Conservation (phyloP, 2,888 invertebrate species). For the Parelbella ahira region DNA sequence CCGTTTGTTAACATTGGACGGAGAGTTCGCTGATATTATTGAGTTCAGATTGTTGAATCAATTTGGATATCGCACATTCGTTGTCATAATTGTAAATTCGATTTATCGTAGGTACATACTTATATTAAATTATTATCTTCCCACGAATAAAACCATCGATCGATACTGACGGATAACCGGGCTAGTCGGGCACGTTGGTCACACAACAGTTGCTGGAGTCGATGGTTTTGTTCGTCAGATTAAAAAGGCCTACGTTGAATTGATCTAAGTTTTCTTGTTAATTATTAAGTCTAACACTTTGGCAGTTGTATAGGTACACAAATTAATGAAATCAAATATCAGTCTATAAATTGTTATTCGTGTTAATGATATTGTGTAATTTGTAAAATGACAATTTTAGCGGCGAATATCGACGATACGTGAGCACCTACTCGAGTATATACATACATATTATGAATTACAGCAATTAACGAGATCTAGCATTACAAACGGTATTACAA, state of each 20-base stretch:
- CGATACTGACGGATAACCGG: too few species aligned
- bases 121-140: constrained; percentile 2
- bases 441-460: constrained; percentile 33
- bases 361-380: constrained; percentile 25
- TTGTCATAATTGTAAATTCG: constrained; percentile 18
- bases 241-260: constrained; percentile 9
- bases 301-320: constrained; percentile 67
- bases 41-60: constrained; percentile 33
- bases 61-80: constrained; percentile 14
- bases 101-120: constrained; percentile 3
- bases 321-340: constrained; percentile 46
- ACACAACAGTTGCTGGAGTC: not conserved
- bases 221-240: constrained; percentile 7
- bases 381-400: constrained; percentile 23
- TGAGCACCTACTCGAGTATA: constrained; percentile 39
- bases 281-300: constrained; percentile 62
- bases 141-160: constrained; percentile 1
- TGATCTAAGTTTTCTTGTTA: constrained; percentile 16
- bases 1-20: constrained; percentile 57
- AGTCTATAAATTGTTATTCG: constrained; percentile 41
- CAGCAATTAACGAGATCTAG: constrained; percentile 72
- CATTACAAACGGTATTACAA: constrained; percentile 54
- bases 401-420: constrained; percentile 25
- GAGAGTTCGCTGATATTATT: constrained; percentile 60
- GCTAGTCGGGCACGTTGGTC: too few species aligned